A percentile compares a stretch with the other conserved stretches of the same genome.
These are phyloP conservation scores for Trichopria drosophilae DNA, from an alignment of 2,888 invertebrate species.

Conservation along the genomic window DNA sequence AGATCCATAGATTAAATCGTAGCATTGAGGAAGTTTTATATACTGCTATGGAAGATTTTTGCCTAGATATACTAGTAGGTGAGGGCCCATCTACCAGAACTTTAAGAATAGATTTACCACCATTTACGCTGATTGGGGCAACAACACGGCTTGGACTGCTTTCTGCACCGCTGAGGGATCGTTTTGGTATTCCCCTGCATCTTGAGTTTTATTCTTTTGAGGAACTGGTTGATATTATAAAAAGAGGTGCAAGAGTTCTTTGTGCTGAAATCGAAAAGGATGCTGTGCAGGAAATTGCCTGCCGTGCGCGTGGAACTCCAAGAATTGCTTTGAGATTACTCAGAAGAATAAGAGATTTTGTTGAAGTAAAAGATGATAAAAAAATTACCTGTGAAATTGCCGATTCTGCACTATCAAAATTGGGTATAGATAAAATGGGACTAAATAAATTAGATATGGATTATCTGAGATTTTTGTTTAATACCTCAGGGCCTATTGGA, in stretches of 20 bases:
- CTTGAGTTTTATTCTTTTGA: constrained; percentile 19
- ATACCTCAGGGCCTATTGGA: constrained; percentile 13
- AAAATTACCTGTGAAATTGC: constrained; percentile 15
- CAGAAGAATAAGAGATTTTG: constrained; percentile 16
- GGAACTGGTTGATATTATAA: constrained; percentile 18
- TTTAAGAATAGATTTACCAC: constrained; percentile 22
- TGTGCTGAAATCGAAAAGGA: constrained; percentile 15
- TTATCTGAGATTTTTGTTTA: constrained; percentile 14
- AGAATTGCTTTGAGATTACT: constrained; percentile 17
- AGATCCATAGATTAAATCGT: constrained; percentile 21
- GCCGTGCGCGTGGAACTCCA: constrained; percentile 19
- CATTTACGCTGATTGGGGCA: constrained; percentile 22
- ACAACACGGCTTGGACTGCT: constrained; percentile 23
- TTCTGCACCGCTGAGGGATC: constrained; percentile 17
- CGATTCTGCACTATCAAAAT: constrained; percentile 11
- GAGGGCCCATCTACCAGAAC: constrained; percentile 20
- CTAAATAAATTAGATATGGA: constrained; percentile 15
- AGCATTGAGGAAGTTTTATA: constrained; percentile 23
- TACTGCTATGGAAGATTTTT: constrained; percentile 23
- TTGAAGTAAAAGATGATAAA: constrained; percentile 16
- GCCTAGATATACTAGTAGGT: constrained; percentile 18
- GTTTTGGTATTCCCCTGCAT: constrained; percentile 24
- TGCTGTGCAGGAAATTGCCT: constrained; percentile 18
- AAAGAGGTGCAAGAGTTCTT: constrained; percentile 17
- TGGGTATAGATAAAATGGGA: constrained; percentile 16